Base-by-base conservation (phyloP, 2,888 invertebrate genomes). In the Xylocampa areola region DNA sequence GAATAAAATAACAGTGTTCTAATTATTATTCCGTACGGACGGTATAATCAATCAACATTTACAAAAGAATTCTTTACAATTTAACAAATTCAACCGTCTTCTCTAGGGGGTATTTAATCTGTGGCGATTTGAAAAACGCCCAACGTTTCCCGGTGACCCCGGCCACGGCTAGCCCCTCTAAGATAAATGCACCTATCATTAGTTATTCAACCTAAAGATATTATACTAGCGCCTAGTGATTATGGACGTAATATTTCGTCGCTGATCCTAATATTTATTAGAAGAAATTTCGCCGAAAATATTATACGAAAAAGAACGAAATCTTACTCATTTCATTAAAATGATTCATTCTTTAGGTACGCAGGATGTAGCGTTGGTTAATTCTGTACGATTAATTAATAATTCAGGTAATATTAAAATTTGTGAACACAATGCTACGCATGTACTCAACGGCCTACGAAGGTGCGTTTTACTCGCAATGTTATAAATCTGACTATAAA, bases 151-250 rank as follows among this genome's bases (percentile, higher is more conserved):
- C 62, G 37, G 63, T 69, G 64, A 68, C 79, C 67, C 49, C 58
- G 50, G 65, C 71, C 52, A 69, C 59, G 52, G 60, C 40, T 43
- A 58, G 44, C 29, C 51, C 44, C 40, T 47, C 59, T 45, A 69
- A 78, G 68, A 77, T 68, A 76, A 77, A 78, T 76, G 68, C 65
- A 65, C 66, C 64, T 51, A 70, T 67, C 71, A 78, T 73, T 73
- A 73, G 62, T 70, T 71, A 68, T 65, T 64, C 73, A 52, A 55
- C 64, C 73, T 73, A 68, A 73, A 60, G 66, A 69, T 73, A 73
- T 74, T 73, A 76, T 64, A 61, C 70, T 58, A 58, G 71, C 53
- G 55, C 48, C 55, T 57, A 73, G 67, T 70, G 71, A 74, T 77
- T 74, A 73, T 62, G 61, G 67, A 55, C 59, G 74, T 73, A 63